Conservation (phyloP, 2,797 vertebrate genomes). For the Urocyon cinereoargenteus region DNA sequence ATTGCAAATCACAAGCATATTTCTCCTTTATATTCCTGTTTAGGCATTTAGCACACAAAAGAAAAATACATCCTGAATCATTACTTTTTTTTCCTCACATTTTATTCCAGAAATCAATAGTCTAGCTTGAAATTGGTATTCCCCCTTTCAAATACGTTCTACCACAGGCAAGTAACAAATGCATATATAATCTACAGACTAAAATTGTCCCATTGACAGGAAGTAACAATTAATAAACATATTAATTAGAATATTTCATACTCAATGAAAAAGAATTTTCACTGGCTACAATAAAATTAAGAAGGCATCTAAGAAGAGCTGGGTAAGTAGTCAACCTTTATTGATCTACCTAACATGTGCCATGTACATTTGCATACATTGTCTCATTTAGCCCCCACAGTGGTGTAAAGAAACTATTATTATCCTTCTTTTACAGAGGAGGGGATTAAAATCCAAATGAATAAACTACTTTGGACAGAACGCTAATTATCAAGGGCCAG, state of each 20-base stretch:
- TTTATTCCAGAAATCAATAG: conserved; percentile 81
- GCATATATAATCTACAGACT: background rate
- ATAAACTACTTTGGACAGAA: background rate
- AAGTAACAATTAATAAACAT: conserved; percentile 3
- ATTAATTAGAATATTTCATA: background rate
- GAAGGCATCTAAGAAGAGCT: background rate
- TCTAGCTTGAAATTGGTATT: conserved; percentile 78
- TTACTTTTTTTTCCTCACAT: conserved; percentile 80
- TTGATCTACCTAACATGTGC: background rate
- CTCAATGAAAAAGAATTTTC: background rate
- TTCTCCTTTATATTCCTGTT: conserved; percentile 74
- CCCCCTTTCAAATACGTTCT: conserved; percentile 75
- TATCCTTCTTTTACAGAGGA: background rate
- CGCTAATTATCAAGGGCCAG: background rate
- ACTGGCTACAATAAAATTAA: background rate
- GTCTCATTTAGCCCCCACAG: background rate
- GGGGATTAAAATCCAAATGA: background rate
- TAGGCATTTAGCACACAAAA: conserved; percentile 80
- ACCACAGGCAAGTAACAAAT: conserved; percentile 42
- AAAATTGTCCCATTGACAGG: conserved; percentile 10
- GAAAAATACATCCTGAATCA: conserved; percentile 80
- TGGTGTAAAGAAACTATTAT: background rate
- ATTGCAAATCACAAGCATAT: conserved; percentile 80
- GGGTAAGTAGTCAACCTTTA: background rate
- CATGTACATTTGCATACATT: background rate